Conservation (phyloP, 2,888 invertebrate genomes). For the Himalopsyche japonica region DNA sequence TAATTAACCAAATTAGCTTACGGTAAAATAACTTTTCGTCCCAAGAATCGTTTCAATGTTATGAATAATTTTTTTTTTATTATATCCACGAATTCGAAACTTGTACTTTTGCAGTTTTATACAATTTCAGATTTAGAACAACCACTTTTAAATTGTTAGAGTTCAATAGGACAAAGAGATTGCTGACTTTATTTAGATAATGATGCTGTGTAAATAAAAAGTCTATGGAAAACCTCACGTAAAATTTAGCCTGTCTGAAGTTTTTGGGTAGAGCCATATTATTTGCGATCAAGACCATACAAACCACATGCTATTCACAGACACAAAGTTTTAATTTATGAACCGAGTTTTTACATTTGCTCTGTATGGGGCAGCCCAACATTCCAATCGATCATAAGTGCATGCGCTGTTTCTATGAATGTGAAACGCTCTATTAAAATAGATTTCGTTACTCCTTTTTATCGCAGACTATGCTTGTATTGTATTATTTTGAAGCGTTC, state of each 20-base stretch:
- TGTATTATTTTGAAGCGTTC: background rate
- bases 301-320: background rate
- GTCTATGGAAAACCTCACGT: background rate
- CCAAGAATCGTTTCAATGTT: too few species aligned
- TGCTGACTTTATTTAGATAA: too few species aligned
- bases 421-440: conserved; percentile 1
- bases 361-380: background rate
- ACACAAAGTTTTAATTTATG: background rate
- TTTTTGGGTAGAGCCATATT: background rate
- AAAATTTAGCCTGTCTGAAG: background rate
- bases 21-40: too few species aligned
- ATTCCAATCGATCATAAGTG: background rate
- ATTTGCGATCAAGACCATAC: background rate
- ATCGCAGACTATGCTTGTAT: background rate
- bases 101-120: too few species aligned
- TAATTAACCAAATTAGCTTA: too few species aligned
- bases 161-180: too few species aligned
- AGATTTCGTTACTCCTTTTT: background rate
- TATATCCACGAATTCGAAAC: too few species aligned
- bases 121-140: too few species aligned
- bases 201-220: too few species aligned
- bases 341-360: background rate
- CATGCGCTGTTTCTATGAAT: background rate
- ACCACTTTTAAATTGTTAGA: too few species aligned
- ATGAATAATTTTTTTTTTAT: too few species aligned